A percentile compares a stretch with the other conserved stretches of the same genome.
phyloP scores from a whole-genome alignment of 2,797 vertebrate species.

The Danio kyathit region DNA sequence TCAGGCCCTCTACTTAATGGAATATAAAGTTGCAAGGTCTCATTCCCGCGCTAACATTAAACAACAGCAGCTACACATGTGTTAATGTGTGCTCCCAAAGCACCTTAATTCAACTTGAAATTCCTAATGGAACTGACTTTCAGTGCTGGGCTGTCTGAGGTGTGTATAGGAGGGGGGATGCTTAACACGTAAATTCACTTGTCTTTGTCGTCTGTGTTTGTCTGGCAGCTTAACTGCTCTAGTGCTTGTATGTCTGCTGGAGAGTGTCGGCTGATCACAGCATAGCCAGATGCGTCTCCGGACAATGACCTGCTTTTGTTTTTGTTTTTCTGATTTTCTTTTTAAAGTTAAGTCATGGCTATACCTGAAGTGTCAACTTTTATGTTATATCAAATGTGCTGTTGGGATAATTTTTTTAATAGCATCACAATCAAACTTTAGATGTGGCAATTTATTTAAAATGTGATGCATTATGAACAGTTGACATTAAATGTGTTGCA shows the following conservation, averaged over 20 bases:
- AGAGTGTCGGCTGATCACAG: constrained; percentile 65
- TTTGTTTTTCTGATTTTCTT: constrained; percentile 32
- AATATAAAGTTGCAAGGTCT: constrained; percentile 82
- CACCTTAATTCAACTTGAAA: constrained; percentile 79
- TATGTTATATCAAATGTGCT: constrained; percentile 18
- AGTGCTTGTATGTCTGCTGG: constrained; percentile 73
- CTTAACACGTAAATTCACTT: constrained; percentile 82
- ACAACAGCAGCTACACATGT: constrained; percentile 78
- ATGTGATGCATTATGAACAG: neutral
- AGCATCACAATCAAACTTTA: too few relatives aligned
- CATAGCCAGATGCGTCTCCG: constrained; percentile 44
- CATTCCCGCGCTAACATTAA: constrained; percentile 84
- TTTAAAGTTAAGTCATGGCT: constrained; percentile 26
- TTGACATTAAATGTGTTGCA: too few relatives aligned
- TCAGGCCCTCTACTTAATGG: constrained; percentile 80
- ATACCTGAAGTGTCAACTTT: neutral
- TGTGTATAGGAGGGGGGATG: constrained; percentile 29
- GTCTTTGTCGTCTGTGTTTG: constrained; percentile 73
- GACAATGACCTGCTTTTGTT: constrained; percentile 53
- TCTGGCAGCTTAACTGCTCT: constrained; percentile 78
- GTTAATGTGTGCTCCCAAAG: constrained; percentile 80
- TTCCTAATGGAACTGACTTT: constrained; percentile 78
- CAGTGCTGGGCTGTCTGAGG: constrained; percentile 53
- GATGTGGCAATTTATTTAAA: neutral
- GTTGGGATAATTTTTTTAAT: neutral